Evolutionary conservation across 2,113 vertebrate genomes (phyloP), one percentile per base, ranked within the genome.

Genomic region (Archilochus colubris): DNA sequence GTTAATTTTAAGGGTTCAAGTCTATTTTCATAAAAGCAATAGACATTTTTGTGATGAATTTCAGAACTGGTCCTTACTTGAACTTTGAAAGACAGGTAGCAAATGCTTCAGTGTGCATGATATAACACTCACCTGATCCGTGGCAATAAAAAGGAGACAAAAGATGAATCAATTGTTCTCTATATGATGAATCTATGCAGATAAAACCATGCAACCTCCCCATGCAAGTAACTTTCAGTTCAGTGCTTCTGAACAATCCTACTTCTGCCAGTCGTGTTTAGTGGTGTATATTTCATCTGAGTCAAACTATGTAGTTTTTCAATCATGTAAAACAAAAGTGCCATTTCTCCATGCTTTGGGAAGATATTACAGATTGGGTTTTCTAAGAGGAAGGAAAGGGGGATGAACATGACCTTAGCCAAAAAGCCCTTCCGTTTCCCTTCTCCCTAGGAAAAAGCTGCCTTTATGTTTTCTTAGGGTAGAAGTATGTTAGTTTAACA

Each of bases 401-500:
- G 84, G 72, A 96, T 94, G 90, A 87, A 93, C 57, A 18, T 78
- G 90, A 94, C 93, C 95, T 97, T 94, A 91, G 64, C 20, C n/a
- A 88, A 96, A 85, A 96, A 50, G 59, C 6, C 54, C 48, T 62
- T 40, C 3, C 43, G 58, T 80, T 90, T 97, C 93, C 82, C 36
- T 70, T 79, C 94, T 89, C 50, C 92, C 68, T 80, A 91, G 8
- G 25, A 94, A 96, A 97, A 95, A 78, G 28, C 38, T 86, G 30
- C 68, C 63, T 91, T 95, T 89, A 20, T 96, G 64, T 97, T 97
- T 97, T 96, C 84, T 94, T 97, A 95, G 43, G 40, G 86, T 73
- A 61, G 82, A 93, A 88, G 51, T 55, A 82, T 80, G 72, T 91
- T 96, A 93, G 91, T 95, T 96, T 96, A 96, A 94, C 79, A 68